phyloP scores from a whole-genome alignment of 2,888 invertebrate species.

The Eutolmus rufibarbis region DNA sequence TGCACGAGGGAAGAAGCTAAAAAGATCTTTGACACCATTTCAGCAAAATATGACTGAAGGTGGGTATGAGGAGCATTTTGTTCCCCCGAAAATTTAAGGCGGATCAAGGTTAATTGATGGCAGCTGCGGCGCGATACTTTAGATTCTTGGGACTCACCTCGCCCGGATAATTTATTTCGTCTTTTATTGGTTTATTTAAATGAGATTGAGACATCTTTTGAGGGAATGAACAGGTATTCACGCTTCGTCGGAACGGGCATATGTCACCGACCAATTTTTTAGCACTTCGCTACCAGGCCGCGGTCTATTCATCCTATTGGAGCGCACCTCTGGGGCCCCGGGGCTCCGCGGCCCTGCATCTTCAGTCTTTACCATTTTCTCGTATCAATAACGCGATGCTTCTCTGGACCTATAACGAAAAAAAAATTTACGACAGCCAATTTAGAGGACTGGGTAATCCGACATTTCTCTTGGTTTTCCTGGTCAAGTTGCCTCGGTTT shows the following conservation, averaged over 20 bases:
- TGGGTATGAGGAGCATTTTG: constrained; percentile 13
- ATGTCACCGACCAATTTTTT: constrained; percentile 26
- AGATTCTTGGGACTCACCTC: not conserved
- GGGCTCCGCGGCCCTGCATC: not conserved
- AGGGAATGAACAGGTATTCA: constrained; percentile 3
- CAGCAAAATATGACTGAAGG: constrained; percentile 37
- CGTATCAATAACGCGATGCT: constrained; percentile 1
- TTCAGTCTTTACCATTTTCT: not conserved
- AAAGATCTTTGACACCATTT: constrained; percentile 40
- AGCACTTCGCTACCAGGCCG: not conserved
- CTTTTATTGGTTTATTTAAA: constrained; percentile 31
- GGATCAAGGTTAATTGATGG: constrained; percentile 23
- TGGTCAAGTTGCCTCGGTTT: constrained; percentile 18
- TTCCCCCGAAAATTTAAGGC: not conserved
- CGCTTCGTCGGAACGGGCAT: not conserved
- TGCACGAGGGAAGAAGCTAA: not conserved
- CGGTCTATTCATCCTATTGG: constrained; percentile 9
- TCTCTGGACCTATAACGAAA: not conserved
- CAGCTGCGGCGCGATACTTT: not conserved
- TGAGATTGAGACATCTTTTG: constrained; percentile 32
- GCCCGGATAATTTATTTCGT: constrained; percentile 22
- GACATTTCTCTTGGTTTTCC: constrained; percentile 43
- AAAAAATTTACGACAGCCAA: constrained; percentile 46
- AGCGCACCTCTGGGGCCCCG: not conserved
- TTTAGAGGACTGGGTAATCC: constrained; percentile 40